Evolutionary conservation across 2,113 vertebrate genomes (phyloP), one percentile per base, ranked within the genome.

Genomic region (Coracopsis vasa): DNA sequence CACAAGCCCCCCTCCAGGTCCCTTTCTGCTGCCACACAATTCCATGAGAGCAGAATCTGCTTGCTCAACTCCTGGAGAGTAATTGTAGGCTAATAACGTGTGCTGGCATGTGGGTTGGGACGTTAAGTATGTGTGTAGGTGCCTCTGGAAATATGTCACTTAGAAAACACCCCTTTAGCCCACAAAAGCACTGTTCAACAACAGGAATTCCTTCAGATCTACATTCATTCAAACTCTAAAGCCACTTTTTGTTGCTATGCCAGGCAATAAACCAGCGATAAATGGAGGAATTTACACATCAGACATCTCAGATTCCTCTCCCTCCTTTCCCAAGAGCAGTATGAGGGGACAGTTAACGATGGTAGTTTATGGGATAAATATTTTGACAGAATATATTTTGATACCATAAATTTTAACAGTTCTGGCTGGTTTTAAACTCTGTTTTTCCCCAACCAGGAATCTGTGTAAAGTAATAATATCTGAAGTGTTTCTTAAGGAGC

Each of bases 371-470:
- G 80, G 61, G 13, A 81, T 75, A 96, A 95, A 95, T 94, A 94
- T 96, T 96, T 95, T 31, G 90, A 95, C 70, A 93, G 95, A 86
- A 91, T 91, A 80, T 93, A 88, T 96, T 96, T 95, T 95, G 94
- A 85, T 80, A 75, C 31, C 71, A 48, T 94, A 90, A 94, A 95
- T 92, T 91, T 94, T 95, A 94, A 95, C 78, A 86, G 84, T 80
- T 82, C 84, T 95, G 71, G 28, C 70, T 88, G 78, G 19, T 95
- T 97, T 82, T 62, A 90, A 91, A 56, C 25, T 48, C 77, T 77
- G 24, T 56, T 95, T 94, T 69, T 56, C 45, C 84, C 78, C 2
- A 7, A 73, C 58, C 86, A 93, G 74, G 78, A 77, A 77, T 91
- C 62, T 91, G 35, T 80, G 70, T 82, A 33, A 90, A 97, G 84